phyloP scores from a whole-genome alignment of 2,797 vertebrate genomes.

The Erethizon dorsatum region DNA sequence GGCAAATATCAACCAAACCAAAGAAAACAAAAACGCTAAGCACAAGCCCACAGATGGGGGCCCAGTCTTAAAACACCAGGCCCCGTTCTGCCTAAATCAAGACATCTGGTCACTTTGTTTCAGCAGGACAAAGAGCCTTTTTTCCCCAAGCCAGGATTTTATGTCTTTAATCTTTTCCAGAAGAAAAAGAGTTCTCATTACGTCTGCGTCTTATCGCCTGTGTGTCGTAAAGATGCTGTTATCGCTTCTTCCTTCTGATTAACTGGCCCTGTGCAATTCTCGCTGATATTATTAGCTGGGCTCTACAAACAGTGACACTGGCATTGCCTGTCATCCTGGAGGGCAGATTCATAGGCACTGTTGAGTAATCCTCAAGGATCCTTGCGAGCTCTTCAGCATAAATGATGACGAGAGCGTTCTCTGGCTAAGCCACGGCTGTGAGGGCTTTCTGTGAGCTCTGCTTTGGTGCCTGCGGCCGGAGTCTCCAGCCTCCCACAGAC shows the following conservation, averaged over 20 bases:
- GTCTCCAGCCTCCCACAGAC: background rate
- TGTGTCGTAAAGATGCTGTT: constrained; percentile 82
- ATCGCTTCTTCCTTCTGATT: constrained; percentile 85
- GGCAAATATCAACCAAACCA: background rate
- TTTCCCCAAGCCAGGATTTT: constrained; percentile 84
- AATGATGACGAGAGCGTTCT: constrained; percentile 8
- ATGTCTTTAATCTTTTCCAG: constrained; percentile 88
- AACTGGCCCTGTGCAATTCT: constrained; percentile 79
- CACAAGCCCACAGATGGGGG: background rate
- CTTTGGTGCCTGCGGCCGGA: background rate
- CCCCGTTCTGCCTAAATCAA: constrained; percentile 74
- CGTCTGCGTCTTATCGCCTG: constrained; percentile 81
- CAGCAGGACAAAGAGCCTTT: constrained; percentile 85
- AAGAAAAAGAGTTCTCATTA: constrained; percentile 83
- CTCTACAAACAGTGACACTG: constrained; percentile 78
- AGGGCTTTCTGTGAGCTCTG: background rate
- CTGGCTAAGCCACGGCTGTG: background rate
- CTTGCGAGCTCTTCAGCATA: background rate
- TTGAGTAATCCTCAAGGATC: background rate
- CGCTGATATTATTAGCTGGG: constrained; percentile 76
- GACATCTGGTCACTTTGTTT: constrained; percentile 86
- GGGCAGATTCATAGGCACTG: background rate
- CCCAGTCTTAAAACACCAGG: constrained; percentile 8
- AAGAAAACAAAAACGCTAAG: background rate
- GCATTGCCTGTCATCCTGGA: constrained; percentile 62